Percentiles rank a stretch among this genome's conserved stretches.
Conservation (phyloP, 2,888 invertebrate species). For the Hesperia comma region DNA sequence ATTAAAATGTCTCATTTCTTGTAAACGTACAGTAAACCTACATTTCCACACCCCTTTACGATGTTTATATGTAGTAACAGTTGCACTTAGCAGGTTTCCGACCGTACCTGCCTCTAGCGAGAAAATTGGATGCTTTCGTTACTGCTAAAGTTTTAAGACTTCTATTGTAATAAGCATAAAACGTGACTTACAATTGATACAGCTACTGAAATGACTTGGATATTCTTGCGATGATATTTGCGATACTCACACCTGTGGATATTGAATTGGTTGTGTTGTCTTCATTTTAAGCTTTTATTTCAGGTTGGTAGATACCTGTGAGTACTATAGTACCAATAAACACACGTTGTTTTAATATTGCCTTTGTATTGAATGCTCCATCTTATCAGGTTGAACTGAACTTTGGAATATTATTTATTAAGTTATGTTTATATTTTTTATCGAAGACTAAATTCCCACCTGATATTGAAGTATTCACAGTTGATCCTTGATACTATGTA, state of each 20-base stretch:
- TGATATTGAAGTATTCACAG: no score
- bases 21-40: conserved; percentile 1
- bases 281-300: no score
- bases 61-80: conserved; percentile 37
- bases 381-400: no score
- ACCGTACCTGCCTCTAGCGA: conserved; percentile 28
- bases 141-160: conserved; percentile 34
- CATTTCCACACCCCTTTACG: conserved; percentile 24
- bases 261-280: no score
- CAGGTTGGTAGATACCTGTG: no score
- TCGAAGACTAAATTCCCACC: no score
- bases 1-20: neutral
- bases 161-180: conserved; percentile 26
- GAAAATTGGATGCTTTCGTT: conserved; percentile 37
- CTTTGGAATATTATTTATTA: no score
- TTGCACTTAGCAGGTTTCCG: conserved; percentile 37
- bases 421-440: no score
- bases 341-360: no score
- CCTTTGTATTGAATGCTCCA: no score
- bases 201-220: neutral
- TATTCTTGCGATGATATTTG: neutral
- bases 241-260: neutral
- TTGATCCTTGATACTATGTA: no score
- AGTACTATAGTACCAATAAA: no score
- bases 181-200: neutral